Evolutionary conservation across 2,888 invertebrate genomes (phyloP).

Genomic region (Drosophila vallismaia): DNA sequence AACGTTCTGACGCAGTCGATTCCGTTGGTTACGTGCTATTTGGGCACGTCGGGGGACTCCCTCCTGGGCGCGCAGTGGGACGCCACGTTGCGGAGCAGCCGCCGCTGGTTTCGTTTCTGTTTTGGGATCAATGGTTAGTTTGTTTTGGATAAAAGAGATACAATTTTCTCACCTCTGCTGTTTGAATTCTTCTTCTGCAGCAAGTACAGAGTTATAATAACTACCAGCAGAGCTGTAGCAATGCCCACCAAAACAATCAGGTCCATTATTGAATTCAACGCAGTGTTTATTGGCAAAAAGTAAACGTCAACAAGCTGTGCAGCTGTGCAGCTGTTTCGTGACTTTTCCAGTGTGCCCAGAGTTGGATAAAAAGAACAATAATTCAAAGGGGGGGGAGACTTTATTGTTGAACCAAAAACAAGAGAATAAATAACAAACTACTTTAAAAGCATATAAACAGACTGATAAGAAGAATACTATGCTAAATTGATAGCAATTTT

Average conservation of each 20-base stretch:
- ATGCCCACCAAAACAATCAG: constrained; percentile 84
- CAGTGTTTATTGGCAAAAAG: constrained; percentile 43
- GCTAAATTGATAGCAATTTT: not conserved
- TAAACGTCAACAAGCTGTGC: constrained; percentile 77
- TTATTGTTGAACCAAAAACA: too few relatives aligned
- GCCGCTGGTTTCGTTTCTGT: constrained; percentile 59
- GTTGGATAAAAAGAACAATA: not conserved
- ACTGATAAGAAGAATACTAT: not conserved
- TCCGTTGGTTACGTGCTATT: constrained; percentile 89
- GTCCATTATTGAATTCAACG: constrained; percentile 82
- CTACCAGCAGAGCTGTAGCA: constrained; percentile 82
- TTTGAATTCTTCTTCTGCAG: constrained; percentile 73
- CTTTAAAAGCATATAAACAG: not conserved
- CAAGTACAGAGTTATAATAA: constrained; percentile 83
- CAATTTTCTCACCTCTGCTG: constrained; percentile 45
- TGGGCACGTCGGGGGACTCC: constrained; percentile 88
- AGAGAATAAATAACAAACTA: too few relatives aligned
- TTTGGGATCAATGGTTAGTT: not conserved
- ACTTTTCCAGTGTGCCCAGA: not conserved
- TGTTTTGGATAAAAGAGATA: not conserved
- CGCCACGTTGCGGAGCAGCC: constrained; percentile 72
- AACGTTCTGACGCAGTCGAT: constrained; percentile 81
- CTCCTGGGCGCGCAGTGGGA: constrained; percentile 83
- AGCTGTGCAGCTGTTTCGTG: constrained; percentile 52
- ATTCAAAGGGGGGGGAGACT: not conserved